A percentile compares a stretch with the other conserved stretches of the same genome.
Conservation (phyloP, 2,797 vertebrate genomes). For the Sebastes matsubarae region DNA sequence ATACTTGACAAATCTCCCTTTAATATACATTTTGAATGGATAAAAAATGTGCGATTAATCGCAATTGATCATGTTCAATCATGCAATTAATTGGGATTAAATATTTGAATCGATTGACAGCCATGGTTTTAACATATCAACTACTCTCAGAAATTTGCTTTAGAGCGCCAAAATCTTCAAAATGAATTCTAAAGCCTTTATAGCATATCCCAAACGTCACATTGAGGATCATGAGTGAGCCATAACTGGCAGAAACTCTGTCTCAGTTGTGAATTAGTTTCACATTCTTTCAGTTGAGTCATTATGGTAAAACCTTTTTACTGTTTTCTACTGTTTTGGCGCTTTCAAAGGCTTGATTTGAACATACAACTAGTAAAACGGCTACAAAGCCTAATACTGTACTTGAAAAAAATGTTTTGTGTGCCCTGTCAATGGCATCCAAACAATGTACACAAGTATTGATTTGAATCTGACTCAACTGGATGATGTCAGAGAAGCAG, state of each 20-base stretch:
- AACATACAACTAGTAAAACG: not conserved
- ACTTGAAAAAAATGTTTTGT: not conserved
- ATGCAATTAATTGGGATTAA: rapidly evolving
- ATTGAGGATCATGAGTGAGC: not conserved
- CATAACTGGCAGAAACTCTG: not conserved
- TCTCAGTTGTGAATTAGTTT: not conserved
- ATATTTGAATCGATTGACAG: too few species aligned
- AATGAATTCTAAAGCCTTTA: not conserved
- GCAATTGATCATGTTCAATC: too few species aligned
- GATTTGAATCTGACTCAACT: not conserved
- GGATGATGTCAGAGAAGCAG: not conserved
- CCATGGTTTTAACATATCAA: not conserved
- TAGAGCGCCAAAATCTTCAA: not conserved
- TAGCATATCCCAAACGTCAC: not conserved
- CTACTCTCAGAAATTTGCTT: not conserved
- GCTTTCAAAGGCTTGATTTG: not conserved
- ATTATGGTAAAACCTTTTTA: not conserved
- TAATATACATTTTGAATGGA: too few species aligned
- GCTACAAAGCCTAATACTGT: not conserved
- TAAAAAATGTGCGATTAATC: too few species aligned
- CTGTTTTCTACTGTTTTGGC: not conserved
- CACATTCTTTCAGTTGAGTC: not conserved
- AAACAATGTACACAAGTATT: not conserved
- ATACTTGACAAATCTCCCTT: too few species aligned
- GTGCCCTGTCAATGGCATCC: not conserved